Base-by-base conservation (phyloP, 2,797 vertebrate species). In the Limnodromus scolopaceus region DNA sequence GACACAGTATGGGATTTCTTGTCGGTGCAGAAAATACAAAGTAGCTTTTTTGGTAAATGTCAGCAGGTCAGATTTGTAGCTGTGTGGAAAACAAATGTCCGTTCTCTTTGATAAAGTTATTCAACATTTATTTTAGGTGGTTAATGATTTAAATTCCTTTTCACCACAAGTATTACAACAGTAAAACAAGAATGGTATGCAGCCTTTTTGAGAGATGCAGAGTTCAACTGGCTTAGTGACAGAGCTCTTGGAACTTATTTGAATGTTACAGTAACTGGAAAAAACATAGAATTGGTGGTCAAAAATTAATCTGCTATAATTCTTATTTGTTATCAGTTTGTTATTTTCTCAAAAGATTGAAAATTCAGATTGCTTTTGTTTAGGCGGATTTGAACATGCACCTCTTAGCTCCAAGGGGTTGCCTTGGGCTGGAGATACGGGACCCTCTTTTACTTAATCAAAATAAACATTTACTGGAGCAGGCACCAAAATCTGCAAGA, bases 51-150 rank as follows among this genome's bases (percentile, higher is more conserved):
- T 70, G 69, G 64, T 48, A 82, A 87, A 91, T 25, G 14, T 66
- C 84, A 91, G 70, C 53, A 46, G 77, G 38, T 69, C 51, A 45
- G 57, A 70, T 86, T 69, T 91, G 75, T 74, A 77, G 58, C 32
- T 75, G 13, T 55, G 23, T 65, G 58, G 36, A 81, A 92, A 94
- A 96, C 86, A 93, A 94, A 39, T 16, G 41, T 60, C 30, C 0
- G 0, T 83, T 80, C 57, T 64, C 95, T 75, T 75, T 91, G 86
- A 87, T 65, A 39, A 89, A 94, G 61, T 93, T 83, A 92, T 83
- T 93, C 74, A 71, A 18, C 48, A 9, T 91, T 97, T 93, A 75
- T 89, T 95, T 93, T 86, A 92, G 54, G n/a, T 84, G 49, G 84
- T 86, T 94, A 78, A 69, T 75, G 17, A 69, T 78, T 87, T 74